A percentile compares a stretch with the other conserved stretches of the same genome.
These are phyloP conservation scores for Leucophenga maculata DNA, from an alignment of 2,888 invertebrate genomes.

Conservation along the genomic window DNA sequence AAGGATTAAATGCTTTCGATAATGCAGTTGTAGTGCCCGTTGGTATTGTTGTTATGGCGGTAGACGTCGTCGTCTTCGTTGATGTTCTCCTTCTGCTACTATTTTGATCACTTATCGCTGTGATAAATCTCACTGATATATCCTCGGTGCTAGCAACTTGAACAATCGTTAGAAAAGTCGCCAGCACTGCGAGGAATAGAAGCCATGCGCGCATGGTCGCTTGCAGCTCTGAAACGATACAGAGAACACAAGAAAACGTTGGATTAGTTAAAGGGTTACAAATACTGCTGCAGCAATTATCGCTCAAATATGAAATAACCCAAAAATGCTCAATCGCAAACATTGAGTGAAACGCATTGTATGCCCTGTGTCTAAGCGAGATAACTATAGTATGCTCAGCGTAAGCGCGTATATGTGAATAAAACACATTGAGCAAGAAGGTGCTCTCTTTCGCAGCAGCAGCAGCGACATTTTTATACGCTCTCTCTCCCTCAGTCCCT, in stretches of 20 bases:
- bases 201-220: constrained; percentile 74
- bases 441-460: constrained; percentile 15
- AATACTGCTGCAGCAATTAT: not conserved
- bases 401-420: too few species aligned
- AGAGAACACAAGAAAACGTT: constrained; percentile 64
- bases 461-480: constrained; percentile 1
- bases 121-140: constrained; percentile 68
- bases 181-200: constrained; percentile 73
- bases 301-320: not conserved
- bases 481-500: not conserved
- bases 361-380: constrained; percentile 33
- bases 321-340: not conserved
- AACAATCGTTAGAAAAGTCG: constrained; percentile 72
- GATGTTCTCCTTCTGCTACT: not conserved
- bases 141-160: constrained; percentile 74
- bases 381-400: constrained; percentile 37
- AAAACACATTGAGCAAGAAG: not conserved
- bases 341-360: too few species aligned
- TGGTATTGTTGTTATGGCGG: constrained; percentile 39
- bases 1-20: constrained; percentile 53
- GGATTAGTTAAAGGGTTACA: constrained; percentile 65
- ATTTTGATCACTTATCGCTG: constrained; percentile 51
- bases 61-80: constrained; percentile 35
- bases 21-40: constrained; percentile 46
- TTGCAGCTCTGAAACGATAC: constrained; percentile 72